A percentile compares a stretch with the other conserved stretches of the same genome.
Conservation (phyloP, 2,113 vertebrate genomes). For the Dermatemys mawii region DNA sequence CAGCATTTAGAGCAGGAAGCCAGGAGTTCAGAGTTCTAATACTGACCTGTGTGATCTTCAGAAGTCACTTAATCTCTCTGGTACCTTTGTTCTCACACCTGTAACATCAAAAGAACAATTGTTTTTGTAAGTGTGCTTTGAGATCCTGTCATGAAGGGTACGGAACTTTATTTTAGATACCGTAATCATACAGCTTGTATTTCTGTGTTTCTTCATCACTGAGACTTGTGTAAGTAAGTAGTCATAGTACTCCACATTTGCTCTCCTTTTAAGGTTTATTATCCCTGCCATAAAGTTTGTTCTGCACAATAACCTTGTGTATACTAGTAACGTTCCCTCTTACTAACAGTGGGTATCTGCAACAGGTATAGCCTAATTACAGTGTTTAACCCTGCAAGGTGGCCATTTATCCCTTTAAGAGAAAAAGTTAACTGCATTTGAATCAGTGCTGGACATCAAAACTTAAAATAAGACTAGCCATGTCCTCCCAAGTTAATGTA, state of each 20-base stretch:
- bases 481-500: background rate
- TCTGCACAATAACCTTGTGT: background rate
- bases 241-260: background rate
- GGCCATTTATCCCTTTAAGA: background rate
- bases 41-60: background rate
- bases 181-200: background rate
- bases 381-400: background rate
- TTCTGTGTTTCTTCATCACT: background rate
- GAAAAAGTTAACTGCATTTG: fast-evolving
- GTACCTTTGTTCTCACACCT: no score
- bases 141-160: background rate
- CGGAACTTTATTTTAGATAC: background rate
- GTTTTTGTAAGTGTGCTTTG: background rate
- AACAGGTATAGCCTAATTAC: background rate
- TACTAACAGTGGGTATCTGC: background rate
- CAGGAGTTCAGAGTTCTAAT: background rate
- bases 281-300: background rate
- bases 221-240: background rate
- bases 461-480: background rate
- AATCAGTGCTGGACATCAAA: background rate
- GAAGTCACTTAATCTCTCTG: background rate
- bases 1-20: background rate
- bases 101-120: no score
- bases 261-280: background rate
- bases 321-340: background rate